These are phyloP conservation scores for Microhierax caerulescens DNA, from an alignment of 2,797 vertebrate genomes.

Conservation along the genomic window DNA sequence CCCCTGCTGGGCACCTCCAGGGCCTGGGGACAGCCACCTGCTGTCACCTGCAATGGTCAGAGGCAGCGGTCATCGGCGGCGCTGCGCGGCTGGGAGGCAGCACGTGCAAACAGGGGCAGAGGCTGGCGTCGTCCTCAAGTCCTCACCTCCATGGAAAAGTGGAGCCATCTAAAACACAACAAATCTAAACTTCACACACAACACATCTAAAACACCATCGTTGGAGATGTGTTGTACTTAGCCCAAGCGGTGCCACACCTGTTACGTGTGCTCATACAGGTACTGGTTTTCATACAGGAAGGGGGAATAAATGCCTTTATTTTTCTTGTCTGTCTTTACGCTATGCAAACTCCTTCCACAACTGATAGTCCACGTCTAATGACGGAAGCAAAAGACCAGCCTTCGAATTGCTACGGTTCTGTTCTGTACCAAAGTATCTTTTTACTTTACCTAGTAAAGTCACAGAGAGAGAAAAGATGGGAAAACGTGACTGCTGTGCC, in stretches of 20 bases:
- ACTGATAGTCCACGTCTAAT: neutral
- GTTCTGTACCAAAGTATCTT: neutral
- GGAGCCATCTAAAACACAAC: neutral
- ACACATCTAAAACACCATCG: accelerated
- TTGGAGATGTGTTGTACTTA: neutral
- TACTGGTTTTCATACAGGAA: neutral
- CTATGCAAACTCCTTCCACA: neutral
- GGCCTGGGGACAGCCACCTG: neutral
- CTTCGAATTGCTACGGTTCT: neutral
- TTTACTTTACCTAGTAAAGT: neutral
- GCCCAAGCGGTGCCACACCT: accelerated
- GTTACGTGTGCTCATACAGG: neutral
- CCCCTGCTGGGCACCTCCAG: neutral
- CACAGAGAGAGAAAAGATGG: neutral
- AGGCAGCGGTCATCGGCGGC: neutral
- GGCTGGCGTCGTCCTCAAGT: neutral
- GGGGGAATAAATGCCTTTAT: neutral
- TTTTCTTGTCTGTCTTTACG: neutral
- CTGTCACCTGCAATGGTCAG: neutral
- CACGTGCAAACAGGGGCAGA: accelerated
- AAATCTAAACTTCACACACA: too few species aligned
- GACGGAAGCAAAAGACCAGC: neutral
- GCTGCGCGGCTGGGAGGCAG: neutral
- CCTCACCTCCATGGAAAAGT: too few species aligned
- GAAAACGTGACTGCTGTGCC: neutral